A percentile compares a stretch with the other conserved stretches of the same genome.
These are phyloP conservation scores for Nannoperca australis DNA, from an alignment of 2,797 vertebrate species.

Conservation along the genomic window DNA sequence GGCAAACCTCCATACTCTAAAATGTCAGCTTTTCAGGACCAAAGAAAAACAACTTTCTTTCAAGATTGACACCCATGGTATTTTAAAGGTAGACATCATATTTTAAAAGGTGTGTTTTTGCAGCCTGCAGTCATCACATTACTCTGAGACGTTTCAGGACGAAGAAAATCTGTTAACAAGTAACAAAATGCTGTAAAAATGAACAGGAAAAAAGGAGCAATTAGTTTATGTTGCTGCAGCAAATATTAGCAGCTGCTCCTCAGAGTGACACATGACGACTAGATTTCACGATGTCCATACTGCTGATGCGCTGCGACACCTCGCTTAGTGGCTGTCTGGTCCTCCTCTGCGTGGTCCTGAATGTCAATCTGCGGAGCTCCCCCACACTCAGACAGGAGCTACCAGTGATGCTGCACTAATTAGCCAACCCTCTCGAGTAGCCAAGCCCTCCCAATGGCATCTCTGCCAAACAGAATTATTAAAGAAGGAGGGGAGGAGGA, in stretches of 20 bases:
- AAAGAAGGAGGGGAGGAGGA: constrained; percentile 69
- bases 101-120: constrained; percentile 33
- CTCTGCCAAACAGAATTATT: constrained; percentile 81
- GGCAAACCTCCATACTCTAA: neutral
- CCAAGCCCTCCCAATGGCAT: constrained; percentile 70
- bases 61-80: constrained; percentile 56
- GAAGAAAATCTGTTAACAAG: neutral
- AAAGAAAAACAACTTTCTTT: constrained; percentile 35
- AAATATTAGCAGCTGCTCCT: constrained; percentile 34
- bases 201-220: constrained; percentile 21
- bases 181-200: constrained; percentile 15
- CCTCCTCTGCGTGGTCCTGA: constrained; percentile 68
- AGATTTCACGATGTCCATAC: constrained; percentile 36
- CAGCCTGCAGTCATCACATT: constrained; percentile 24
- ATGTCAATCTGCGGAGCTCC: constrained; percentile 73
- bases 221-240: constrained; percentile 35
- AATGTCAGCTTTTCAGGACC: constrained; percentile 52
- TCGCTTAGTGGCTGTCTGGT: constrained; percentile 70
- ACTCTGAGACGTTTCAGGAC: constrained; percentile 15
- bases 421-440: constrained; percentile 75
- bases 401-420: constrained; percentile 78
- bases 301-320: constrained; percentile 56
- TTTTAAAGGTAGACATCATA: constrained; percentile 43
- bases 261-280: constrained; percentile 49
- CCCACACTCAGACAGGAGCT: constrained; percentile 69